Evolutionary conservation across 2,113 vertebrate genomes (phyloP).

Genomic region (Gasterosteus aculeatus): DNA sequence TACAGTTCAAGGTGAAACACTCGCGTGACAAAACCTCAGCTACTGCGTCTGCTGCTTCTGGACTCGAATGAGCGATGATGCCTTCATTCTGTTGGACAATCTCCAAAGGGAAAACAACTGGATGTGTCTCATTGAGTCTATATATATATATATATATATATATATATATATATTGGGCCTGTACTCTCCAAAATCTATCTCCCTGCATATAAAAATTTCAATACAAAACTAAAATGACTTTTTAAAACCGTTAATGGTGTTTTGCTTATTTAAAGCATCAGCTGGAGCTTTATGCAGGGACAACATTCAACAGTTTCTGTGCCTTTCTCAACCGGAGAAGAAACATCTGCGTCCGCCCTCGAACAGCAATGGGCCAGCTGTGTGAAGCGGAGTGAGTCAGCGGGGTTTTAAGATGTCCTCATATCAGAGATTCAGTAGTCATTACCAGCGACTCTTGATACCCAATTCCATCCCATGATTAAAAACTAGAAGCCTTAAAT

Average conservation of each 20-base stretch:
- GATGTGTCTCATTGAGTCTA: neutral
- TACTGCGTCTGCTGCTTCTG: neutral
- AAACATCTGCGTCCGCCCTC: neutral
- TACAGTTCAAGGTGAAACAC: conserved; percentile 47
- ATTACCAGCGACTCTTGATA: neutral
- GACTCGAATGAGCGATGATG: conserved; percentile 9
- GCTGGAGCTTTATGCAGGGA: neutral
- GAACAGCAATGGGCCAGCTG: neutral
- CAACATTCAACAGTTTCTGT: neutral
- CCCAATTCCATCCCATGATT: neutral
- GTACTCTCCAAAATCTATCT: neutral
- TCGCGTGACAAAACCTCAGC: neutral
- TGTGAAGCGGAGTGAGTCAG: neutral
- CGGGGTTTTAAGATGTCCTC: neutral
- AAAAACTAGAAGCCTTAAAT: neutral
- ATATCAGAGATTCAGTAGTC: neutral
- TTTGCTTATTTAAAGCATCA: neutral
- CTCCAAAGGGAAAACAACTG: conserved; percentile 21
- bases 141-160: neutral
- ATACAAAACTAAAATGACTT: neutral
- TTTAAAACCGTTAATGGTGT: neutral
- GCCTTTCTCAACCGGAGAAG: neutral
- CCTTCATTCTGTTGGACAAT: conserved; percentile 32
- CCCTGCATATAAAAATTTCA: neutral
- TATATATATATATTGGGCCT: neutral